Evolutionary conservation across 2,797 vertebrate species (phyloP).

Genomic region (Myotis myotis): DNA sequence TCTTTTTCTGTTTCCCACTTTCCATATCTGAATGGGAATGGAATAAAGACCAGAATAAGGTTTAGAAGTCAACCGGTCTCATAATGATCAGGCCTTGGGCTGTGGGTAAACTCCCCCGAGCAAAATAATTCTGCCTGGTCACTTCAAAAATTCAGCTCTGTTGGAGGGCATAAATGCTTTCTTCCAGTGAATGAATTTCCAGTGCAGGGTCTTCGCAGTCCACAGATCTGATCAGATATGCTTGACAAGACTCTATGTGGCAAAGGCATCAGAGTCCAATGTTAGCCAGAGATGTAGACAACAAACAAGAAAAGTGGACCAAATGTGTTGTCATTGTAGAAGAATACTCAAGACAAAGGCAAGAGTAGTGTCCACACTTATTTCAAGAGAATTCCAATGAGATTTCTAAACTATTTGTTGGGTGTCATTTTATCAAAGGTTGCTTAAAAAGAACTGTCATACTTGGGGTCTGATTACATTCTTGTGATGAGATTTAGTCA

Average conservation of each 20-base stretch:
- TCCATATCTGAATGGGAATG: background rate
- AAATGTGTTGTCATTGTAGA: background rate
- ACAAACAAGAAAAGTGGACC: conserved; percentile 37
- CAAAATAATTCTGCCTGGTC: conserved; percentile 19
- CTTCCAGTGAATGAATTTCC: conserved; percentile 22
- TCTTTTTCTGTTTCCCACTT: background rate
- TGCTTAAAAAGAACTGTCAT: conserved; percentile 62
- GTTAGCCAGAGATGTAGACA: background rate
- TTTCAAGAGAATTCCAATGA: conserved; percentile 63
- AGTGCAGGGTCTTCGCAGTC: background rate
- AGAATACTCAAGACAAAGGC: background rate
- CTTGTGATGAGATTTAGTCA: conserved; percentile 55
- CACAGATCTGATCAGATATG: conserved; percentile 38
- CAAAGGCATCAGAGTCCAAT: background rate
- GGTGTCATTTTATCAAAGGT: conserved; percentile 54
- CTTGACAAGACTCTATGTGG: background rate
- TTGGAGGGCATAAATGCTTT: background rate
- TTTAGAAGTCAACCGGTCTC: conserved; percentile 34
- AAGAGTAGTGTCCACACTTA: conserved; percentile 21
- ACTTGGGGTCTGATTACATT: conserved; percentile 55
- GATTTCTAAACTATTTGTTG: conserved; percentile 57
- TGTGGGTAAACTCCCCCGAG: background rate
- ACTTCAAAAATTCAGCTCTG: background rate
- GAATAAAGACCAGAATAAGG: conserved; percentile 24
- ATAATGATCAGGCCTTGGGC: background rate